Base-by-base conservation (phyloP, 1,140 invertebrate genomes). In the Drosophila tani region DNA sequence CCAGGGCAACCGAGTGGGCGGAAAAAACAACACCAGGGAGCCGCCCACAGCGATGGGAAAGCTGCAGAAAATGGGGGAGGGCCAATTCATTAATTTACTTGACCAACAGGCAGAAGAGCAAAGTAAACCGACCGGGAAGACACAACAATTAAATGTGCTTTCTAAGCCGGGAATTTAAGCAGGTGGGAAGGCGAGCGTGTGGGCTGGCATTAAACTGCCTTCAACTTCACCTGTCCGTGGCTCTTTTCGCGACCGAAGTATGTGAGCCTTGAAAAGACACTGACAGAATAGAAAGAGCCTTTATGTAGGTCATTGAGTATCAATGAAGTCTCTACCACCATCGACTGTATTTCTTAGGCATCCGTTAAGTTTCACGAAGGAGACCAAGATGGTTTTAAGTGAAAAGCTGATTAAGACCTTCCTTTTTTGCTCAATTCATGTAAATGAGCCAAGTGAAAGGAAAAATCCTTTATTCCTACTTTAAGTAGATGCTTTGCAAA, bases 81-180 rank as follows among this genome's bases (percentile, higher is more conserved):
- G 63, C 40, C 21, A 70, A 60, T 73, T 49, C 55, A 73, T 73
- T 73, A 73, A 73, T 71, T 73, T 71, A 73, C 53, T 73, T 68
- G 67, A 70, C 67, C 67, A 68, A 68, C 63, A 55, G 63, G 63
- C 63, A 68, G 63, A 50, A 70, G 69, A 73, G 45, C 53, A 73
- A 46, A 68, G 67, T 29, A 68, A 68, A 68, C 67, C 67, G 24
- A 19, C 53, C 67, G 70, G 69, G 68, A 73, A 73, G 71, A 73
- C 69, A 73, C 50, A 73, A 73, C 67, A 73, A 73, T 73, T 59
- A 73, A 73, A 59, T 60, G 67, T 59, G 67, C 49, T 68, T 68
- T 68, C 67, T 68, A 67, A 68, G 64, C 62, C 63, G 29, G 43
- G 29, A 38, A 55, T 40, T 55, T 50, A 55, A 68, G 47, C 49